Evolutionary conservation across 2,113 vertebrate genomes (phyloP), one percentile per base, ranked within the genome.

Genomic region (Saccopteryx leptura): DNA sequence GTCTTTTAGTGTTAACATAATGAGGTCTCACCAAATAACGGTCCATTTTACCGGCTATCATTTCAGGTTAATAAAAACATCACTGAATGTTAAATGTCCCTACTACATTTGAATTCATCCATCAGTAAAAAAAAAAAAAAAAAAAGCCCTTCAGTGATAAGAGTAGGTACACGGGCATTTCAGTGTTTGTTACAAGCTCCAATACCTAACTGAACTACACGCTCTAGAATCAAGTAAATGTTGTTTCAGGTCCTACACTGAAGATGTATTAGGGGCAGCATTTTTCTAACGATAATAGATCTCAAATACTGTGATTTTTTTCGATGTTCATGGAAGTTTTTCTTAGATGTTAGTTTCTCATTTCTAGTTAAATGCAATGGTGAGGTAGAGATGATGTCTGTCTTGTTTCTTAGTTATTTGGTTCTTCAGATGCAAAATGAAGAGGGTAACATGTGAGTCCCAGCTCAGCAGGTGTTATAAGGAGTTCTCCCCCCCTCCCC

Each of bases 21-120:
- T 97, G 96, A 95, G 92, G 74, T 90, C 95, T 97, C 58, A 60
- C 68, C 68, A 85, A 96, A 96, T 96, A 98, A 97, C 89, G 95
- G 91, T 63, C 94, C 95, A 82, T 96, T 97, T 97, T 95, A 81
- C 24, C 90, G 93, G 90, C 72, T 97, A 94, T 96, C 93, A 87
- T 96, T 98, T 92, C 66, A 72, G 93, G 81, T 95, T 96, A 91
- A 96, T 97, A 97, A 98, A 97, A 97, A 88, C 65, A 97, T 97
- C 90, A 93, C 71, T 85, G 96, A 68, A 92, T 96, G 90, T 95
- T 95, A 94, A 96, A 92, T 94, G 93, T 93, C 94, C 94, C 92
- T 72, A 75, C 46, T 95, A 54, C 9, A 76, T 88, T 96, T 96
- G 94, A 97, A 97, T 92, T 97, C 86, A 72, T 63, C 60, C 66